Evolutionary conservation across 2,113 vertebrate genomes (phyloP).

Genomic region (Pycnonotus jocosus): DNA sequence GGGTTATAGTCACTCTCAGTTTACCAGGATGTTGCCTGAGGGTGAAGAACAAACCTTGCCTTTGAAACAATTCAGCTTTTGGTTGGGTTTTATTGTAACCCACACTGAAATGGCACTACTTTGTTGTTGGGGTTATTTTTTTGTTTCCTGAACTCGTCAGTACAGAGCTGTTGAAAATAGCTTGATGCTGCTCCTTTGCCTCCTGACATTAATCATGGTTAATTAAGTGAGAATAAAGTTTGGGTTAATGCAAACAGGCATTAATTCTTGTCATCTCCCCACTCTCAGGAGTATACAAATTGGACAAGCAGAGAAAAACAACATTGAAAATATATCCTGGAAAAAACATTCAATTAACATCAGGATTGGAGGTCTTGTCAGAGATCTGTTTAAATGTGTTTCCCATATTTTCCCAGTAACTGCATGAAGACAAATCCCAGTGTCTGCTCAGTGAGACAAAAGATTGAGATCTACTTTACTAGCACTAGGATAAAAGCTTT

Average conservation of each 20-base stretch:
- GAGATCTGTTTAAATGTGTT: not conserved
- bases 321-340: not conserved
- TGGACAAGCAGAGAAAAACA: conserved; percentile 3
- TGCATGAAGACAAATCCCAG: not conserved
- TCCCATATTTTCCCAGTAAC: not conserved
- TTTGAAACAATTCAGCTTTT: not conserved
- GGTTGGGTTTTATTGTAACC: not conserved
- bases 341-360: not conserved
- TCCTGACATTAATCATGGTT: conserved; percentile 28
- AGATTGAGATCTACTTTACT: not conserved
- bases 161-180: conserved; percentile 38
- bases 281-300: not conserved
- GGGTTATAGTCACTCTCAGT: not conserved
- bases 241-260: not conserved
- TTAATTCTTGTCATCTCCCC: conserved; percentile 1
- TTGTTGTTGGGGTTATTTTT: not conserved
- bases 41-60: not conserved
- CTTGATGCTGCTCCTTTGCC: conserved; percentile 11
- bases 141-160: not conserved
- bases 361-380: not conserved
- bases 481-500: not conserved
- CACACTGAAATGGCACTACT: not conserved
- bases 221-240: conserved; percentile 44
- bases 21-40: not conserved
- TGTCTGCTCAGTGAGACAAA: not conserved